Evolutionary conservation across 2,797 vertebrate genomes (phyloP).

Genomic region (Manis crassicaudata): DNA sequence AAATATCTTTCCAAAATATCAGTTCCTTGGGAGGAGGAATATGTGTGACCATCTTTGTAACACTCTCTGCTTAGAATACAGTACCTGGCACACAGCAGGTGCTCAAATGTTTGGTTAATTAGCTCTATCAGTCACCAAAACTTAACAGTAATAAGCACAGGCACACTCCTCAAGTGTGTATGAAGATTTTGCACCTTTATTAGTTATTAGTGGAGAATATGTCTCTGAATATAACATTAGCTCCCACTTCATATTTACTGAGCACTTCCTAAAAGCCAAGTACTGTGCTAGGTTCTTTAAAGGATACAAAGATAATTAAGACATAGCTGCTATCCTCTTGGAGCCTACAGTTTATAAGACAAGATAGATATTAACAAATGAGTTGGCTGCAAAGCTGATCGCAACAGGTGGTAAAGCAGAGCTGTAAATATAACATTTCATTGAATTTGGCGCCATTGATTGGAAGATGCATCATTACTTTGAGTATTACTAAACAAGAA

Average conservation of each 20-base stretch:
- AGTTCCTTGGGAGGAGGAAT: neutral
- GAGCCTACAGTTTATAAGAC: neutral
- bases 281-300: neutral
- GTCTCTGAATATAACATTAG: neutral
- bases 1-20: constrained; percentile 6
- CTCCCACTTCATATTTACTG: neutral
- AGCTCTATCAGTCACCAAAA: neutral
- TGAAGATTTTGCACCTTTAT: neutral
- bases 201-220: neutral
- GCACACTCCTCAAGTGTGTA: neutral
- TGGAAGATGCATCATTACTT: neutral
- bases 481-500: neutral
- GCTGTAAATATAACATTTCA: neutral
- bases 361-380: neutral
- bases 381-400: neutral
- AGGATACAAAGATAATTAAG: neutral
- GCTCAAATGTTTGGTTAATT: neutral
- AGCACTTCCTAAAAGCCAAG: neutral
- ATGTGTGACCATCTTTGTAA: neutral
- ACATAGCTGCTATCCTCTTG: neutral
- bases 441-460: neutral
- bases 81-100: neutral
- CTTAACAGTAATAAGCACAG: neutral
- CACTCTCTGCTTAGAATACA: neutral
- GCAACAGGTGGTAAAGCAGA: neutral